Evolutionary conservation across 2,797 vertebrate genomes (phyloP), one percentile per base, ranked within the genome.

Genomic region (Monodelphis domestica): DNA sequence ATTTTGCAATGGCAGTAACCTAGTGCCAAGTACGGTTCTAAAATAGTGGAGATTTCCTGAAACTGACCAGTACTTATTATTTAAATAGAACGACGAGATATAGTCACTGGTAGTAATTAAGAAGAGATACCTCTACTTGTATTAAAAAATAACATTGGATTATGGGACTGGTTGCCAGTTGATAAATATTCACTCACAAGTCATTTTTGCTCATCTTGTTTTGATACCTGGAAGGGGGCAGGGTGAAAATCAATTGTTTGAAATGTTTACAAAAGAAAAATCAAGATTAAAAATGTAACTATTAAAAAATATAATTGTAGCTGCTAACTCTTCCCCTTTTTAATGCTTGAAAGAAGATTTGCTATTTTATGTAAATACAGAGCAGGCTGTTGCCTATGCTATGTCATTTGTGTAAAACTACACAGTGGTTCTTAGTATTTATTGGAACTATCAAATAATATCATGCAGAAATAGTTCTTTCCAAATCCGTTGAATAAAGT

Each of bases 51-150:
- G 98, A 96, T 98, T 98, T 98, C 97, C 98, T 98, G 98, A 98
- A 98, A 98, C 96, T 98, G 98, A 98, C 98, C 98, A 98, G 98
- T 98, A 98, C 99, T 99, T 98, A 98, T n/a, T n/a, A n/a, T 99
- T 99, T 98, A 98, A 99, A 98, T 99, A 99, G 99, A 99, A 97
- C 98, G 98, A 98, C 98, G 96, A 99, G 98, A 98, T 97, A 95
- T 98, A 98, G 97, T 96, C 94, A 95, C 96, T 98, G 97, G 98
- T 96, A 95, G 95, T 96, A 96, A 95, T 95, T 98, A 98, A 92
- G 95, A 97, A 97, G 94, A 97, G 96, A 94, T 53, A 95, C 91
- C 96, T 97, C 50, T 95, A 97, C 97, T 98, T 98, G 97, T 96
- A 88, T 93, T 97, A 97, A 96, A 97, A 96, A 97, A 97, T 96